phyloP scores from a whole-genome alignment of 1,140 invertebrate genomes.

The Dryas iulia region DNA sequence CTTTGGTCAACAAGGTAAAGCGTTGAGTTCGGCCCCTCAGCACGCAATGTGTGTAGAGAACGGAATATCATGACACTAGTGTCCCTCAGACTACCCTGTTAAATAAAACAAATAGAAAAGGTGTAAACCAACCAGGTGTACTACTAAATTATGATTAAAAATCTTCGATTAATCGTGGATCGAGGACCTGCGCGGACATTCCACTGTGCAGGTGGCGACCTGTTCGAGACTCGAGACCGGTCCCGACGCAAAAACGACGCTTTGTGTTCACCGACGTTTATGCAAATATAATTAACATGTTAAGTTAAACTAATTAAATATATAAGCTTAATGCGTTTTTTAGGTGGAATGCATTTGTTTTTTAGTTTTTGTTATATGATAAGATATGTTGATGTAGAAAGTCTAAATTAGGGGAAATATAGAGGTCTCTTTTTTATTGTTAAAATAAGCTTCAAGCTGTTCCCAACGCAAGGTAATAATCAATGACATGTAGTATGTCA shows the following conservation, averaged over 20 bases:
- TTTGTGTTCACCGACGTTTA: slow-evolving; percentile 42
- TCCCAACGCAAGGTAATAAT: no score
- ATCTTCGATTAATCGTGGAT: slow-evolving; percentile 10
- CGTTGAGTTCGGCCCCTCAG: no score
- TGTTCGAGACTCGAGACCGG: slow-evolving; percentile 63
- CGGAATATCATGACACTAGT: no score
- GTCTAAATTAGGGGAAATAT: no score
- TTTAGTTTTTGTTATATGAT: slow-evolving; percentile 12
- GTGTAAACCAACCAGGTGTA: slow-evolving; percentile 14
- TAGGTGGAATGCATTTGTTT: slow-evolving; percentile 4
- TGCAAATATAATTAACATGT: slow-evolving; percentile 37
- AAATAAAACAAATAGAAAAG: not conserved
- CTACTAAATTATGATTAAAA: slow-evolving; percentile 25
- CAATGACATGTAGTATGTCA: no score
- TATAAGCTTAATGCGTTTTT: slow-evolving; percentile 5
- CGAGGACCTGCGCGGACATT: slow-evolving; percentile 48
- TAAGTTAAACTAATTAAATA: slow-evolving; percentile 29
- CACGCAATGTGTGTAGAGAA: no score
- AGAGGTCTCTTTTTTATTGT: no score
- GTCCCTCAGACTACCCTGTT: no score
- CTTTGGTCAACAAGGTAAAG: no score
- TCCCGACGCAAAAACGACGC: slow-evolving; percentile 51
- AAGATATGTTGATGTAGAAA: no score
- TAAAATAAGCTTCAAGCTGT: no score
- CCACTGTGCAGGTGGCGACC: slow-evolving; percentile 62